Evolutionary conservation across 2,797 vertebrate genomes (phyloP), one percentile per base, ranked within the genome.

Genomic region (Melanotaenia maccullochi): DNA sequence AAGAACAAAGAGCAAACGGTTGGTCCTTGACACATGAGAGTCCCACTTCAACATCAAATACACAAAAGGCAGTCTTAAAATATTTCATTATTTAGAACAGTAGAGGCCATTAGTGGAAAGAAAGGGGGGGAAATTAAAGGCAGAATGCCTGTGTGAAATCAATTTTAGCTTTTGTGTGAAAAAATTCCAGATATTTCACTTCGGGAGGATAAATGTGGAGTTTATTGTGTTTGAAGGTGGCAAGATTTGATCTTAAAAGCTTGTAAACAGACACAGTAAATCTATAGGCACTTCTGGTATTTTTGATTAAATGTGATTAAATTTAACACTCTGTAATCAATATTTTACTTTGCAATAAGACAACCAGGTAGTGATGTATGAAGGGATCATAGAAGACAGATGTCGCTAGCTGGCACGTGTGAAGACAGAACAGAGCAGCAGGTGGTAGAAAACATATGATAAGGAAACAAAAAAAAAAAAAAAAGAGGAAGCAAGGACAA

Each of bases 41-140:
- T 89, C 61, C 80, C 71, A 49, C 79, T 81, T 51, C 58, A 74
- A 76, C 74, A 75, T 86, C 79, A 88, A 90, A 90, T 83, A 92
- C 87, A 78, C 82, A 81, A n/a, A 65, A 82, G 77, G 58, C 75
- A 58, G 22, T 75, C 68, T 78, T 90, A 73, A 60, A 89, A 90
- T 87, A 89, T 90, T 87, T 90, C 82, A 78, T 73, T 59, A 73
- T 77, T 86, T 70, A 69, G 75, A 87, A 62, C 47, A 71, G 65
- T 56, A 49, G 65, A 62, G 57, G 18, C 54, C 12, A 18, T 14
- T 5, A 35, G 33, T 5, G 38, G 6, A 30, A 68, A 33, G 28
- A 67, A 60, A 73, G 40, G 42, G 16, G 36, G 38, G 72, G 44
- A 3, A 3, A 54, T 44, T 1, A 82, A 63, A 79, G 44, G 59